These are phyloP conservation scores for Prorops nasuta DNA, from an alignment of 1,140 invertebrate genomes.

Conservation along the genomic window DNA sequence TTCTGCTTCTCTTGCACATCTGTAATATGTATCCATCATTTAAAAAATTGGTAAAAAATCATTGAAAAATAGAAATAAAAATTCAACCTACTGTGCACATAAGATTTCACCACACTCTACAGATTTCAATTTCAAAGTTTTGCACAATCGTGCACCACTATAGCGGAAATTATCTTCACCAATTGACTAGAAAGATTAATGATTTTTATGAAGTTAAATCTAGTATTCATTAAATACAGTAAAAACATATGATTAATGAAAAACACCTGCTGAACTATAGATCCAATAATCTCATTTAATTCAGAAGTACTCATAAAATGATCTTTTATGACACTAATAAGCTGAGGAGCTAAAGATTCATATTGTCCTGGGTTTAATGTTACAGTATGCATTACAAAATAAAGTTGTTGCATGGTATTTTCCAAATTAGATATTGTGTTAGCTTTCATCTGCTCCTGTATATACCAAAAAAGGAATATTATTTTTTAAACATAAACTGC, in stretches of 20 bases:
- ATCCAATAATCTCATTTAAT: constrained; percentile 57
- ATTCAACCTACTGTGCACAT: neutral
- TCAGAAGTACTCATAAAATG: constrained; percentile 56
- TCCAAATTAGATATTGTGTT: constrained; percentile 21
- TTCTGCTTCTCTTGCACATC: no score
- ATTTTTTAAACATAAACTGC: neutral
- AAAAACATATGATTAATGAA: neutral
- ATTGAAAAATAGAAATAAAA: no score
- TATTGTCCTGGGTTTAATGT: constrained; percentile 64
- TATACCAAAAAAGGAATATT: constrained; percentile 5
- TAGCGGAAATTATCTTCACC: constrained; percentile 67
- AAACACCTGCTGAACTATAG: constrained; percentile 63
- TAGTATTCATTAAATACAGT: neutral
- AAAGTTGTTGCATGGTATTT: constrained; percentile 52
- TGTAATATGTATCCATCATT: no score
- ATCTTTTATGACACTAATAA: constrained; percentile 59
- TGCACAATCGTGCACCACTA: constrained; percentile 64
- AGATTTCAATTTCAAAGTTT: constrained; percentile 60
- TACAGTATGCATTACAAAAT: constrained; percentile 61
- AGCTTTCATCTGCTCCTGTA: constrained; percentile 13
- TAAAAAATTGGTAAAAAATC: no score
- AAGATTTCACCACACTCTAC: constrained; percentile 7
- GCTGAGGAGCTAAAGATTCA: constrained; percentile 56
- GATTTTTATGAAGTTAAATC: neutral
- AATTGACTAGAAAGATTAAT: constrained; percentile 57